Percentiles rank a stretch among this genome's conserved stretches.
Evolutionary conservation across 2,797 vertebrate genomes (phyloP).

Genomic region (Paedocypris micromegethes): DNA sequence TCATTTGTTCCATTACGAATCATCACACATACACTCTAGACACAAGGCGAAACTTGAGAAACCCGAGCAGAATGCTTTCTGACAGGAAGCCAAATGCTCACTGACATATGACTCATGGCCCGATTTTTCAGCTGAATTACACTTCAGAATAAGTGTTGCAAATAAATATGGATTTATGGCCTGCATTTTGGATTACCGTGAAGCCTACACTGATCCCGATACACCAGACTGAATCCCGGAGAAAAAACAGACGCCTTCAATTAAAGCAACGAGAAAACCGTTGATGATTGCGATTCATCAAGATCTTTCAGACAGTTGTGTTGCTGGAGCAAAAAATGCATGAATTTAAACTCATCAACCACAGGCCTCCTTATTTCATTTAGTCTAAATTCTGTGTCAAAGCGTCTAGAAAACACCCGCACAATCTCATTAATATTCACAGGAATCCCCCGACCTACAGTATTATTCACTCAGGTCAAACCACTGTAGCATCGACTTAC

Average conservation of each 20-base stretch:
- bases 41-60: conserved; percentile 16
- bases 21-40: conserved; percentile 24
- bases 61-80: conserved; percentile 22
- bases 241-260: neutral
- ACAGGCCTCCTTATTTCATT: no score
- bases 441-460: no score
- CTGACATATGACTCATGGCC: conserved; percentile 44
- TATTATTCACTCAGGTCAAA: no score
- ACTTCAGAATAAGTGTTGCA: conserved; percentile 36
- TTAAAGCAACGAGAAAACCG: no score
- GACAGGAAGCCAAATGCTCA: conserved; percentile 33
- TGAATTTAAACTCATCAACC: no score
- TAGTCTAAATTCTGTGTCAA: no score
- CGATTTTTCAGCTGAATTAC: conserved; percentile 45
- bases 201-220: conserved; percentile 27
- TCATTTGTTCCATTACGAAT: conserved; percentile 22
- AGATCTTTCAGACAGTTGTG: no score
- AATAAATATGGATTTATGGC: conserved; percentile 40
- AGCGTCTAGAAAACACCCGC: no score
- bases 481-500: no score
- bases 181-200: conserved; percentile 28
- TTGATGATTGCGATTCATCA: no score
- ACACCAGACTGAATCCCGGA: conserved; percentile 14
- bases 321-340: no score
- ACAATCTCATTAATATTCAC: no score